Conservation (phyloP, 2,888 invertebrate genomes). For the Synergus laeviventris region DNA sequence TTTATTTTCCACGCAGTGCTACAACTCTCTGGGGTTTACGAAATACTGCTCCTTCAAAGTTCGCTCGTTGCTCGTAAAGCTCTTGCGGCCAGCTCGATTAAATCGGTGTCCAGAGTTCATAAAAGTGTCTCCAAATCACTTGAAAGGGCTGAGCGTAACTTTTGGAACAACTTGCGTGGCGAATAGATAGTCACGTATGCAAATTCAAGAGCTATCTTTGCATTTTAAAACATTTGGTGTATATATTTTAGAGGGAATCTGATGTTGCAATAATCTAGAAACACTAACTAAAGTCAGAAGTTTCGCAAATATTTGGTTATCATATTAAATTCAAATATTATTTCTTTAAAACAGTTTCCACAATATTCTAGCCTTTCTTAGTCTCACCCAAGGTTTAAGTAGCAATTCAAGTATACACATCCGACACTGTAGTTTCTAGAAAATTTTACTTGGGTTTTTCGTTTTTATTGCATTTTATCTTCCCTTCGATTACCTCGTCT, state of each 20-base stretch:
- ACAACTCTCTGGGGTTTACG: constrained; percentile 35
- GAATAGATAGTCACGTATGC: constrained; percentile 13
- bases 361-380: too few relatives aligned
- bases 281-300: not conserved
- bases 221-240: constrained; percentile 12
- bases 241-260: constrained; percentile 15
- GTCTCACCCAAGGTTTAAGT: too few relatives aligned
- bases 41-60: constrained; percentile 40
- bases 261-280: not conserved
- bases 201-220: not conserved
- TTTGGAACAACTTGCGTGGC: constrained; percentile 18
- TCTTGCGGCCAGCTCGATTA: constrained; percentile 42
- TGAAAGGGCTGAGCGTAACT: constrained; percentile 37
- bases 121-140: constrained; percentile 40
- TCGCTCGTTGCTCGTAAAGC: constrained; percentile 41
- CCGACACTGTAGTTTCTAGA: too few relatives aligned
- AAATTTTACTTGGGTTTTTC: too few relatives aligned
- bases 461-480: too few relatives aligned
- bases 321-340: constrained; percentile 19
- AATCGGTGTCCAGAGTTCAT: constrained; percentile 43
- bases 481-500: too few relatives aligned
- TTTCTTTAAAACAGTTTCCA: too few relatives aligned
- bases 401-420: too few relatives aligned
- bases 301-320: not conserved
- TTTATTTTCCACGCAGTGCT: constrained; percentile 33